phyloP scores from a whole-genome alignment of 2,888 invertebrate genomes.

The Malthinus flaveolus region DNA sequence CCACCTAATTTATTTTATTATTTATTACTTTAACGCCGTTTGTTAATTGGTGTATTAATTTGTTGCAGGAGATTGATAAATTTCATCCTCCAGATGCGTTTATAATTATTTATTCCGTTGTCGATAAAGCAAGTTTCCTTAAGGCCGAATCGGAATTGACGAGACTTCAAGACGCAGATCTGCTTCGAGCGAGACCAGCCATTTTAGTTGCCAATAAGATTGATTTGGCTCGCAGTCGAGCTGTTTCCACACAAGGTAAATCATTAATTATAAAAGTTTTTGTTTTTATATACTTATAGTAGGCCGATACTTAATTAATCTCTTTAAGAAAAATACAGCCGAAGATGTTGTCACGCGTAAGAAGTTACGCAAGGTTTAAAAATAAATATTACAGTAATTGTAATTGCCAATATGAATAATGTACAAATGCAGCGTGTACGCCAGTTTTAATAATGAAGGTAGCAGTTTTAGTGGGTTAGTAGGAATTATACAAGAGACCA shows the following conservation, averaged over 20 bases:
- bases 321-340: too few species aligned
- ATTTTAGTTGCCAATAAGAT: conserved; percentile 93
- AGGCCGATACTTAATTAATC: too few species aligned
- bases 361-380: too few species aligned
- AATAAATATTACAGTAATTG: too few species aligned
- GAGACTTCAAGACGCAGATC: conserved; percentile 76
- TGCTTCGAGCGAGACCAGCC: conserved; percentile 75
- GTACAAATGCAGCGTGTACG: too few species aligned
- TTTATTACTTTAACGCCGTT: not conserved
- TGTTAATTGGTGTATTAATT: not conserved
- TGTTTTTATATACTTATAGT: not conserved
- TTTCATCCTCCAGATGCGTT: conserved; percentile 79
- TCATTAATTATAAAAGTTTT: conserved; percentile 17
- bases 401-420: too few species aligned
- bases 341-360: too few species aligned
- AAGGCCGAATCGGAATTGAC: conserved; percentile 79
- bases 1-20: too few species aligned
- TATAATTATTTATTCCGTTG: conserved; percentile 87
- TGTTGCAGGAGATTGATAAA: conserved; percentile 71
- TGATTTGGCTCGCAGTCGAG: conserved; percentile 87
- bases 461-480: too few species aligned
- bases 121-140: conserved; percentile 86
- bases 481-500: too few species aligned
- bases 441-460: too few species aligned
- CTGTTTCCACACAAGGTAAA: conserved; percentile 87